These are phyloP conservation scores for Tethea ocularis DNA, from an alignment of 2,888 invertebrate species.

Conservation along the genomic window DNA sequence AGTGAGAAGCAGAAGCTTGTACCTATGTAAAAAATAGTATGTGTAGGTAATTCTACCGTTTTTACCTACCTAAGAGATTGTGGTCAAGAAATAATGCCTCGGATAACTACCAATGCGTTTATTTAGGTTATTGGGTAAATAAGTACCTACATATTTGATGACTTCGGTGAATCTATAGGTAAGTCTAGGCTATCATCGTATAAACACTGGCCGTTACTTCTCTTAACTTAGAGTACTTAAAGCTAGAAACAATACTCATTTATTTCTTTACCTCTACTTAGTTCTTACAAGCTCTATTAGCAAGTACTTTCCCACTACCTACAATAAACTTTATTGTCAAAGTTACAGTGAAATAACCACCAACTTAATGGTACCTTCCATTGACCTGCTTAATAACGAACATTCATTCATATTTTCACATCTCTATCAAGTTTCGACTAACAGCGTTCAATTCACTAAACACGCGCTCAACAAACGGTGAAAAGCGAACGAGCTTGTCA, in stretches of 20 bases:
- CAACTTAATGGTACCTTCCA: conserved; percentile 17
- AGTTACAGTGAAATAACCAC: not conserved
- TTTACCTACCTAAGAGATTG: too few species aligned
- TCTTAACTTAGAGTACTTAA: too few species aligned
- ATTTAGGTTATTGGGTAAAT: too few species aligned
- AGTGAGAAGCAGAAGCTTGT: too few species aligned
- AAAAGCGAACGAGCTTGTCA: conserved; percentile 48
- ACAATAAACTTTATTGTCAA: not conserved
- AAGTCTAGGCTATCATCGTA: too few species aligned
- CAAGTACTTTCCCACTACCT: not conserved
- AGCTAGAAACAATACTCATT: not conserved
- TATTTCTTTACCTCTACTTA: not conserved
- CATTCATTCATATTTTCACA: conserved; percentile 42
- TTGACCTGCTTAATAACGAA: conserved; percentile 28
- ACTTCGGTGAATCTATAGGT: too few species aligned
- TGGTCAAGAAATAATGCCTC: too few species aligned
- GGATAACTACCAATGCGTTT: too few species aligned
- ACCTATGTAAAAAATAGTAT: too few species aligned
- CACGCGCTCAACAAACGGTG: conserved; percentile 25
- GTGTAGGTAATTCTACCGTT: too few species aligned
- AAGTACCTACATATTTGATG: too few species aligned
- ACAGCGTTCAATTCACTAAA: conserved; percentile 38
- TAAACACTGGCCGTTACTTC: too few species aligned
- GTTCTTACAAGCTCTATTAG: not conserved
- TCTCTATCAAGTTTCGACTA: conserved; percentile 33